Base-by-base conservation (phyloP, 2,888 invertebrate species). In the Phalera bucephala region DNA sequence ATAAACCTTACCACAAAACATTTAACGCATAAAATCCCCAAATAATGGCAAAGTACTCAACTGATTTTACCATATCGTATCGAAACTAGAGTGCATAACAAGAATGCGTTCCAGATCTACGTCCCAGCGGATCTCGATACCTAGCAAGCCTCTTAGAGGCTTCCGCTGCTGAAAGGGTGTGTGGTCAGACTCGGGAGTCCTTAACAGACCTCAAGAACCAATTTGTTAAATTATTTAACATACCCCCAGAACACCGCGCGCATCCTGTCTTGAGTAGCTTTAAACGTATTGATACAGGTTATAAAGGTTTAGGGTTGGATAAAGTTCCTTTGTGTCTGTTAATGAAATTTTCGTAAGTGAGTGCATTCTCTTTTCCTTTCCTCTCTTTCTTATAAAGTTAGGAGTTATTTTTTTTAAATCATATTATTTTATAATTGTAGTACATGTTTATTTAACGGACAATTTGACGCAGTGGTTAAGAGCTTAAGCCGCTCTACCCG, bases 201-300 rank as follows among this genome's bases (percentile, higher is more conserved):
- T 75, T 70, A 79, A 80, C 77, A 76, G 75, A 72, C 80, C 78
- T 73, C 67, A 65, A 72, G 77, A 80, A 80, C 80, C 80, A 80
- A 82, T 82, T 82, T 75, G 76, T 83, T 82, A 82, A 86, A 85
- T 85, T 71, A 87, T 86, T 86, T 78, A 86, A 64, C 67, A 72
- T 61, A 63, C 69, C 59, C 64, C 65, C 45, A 44, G 74, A 70
- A 72, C 52, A 52, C 36, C 62, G 17, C 64, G 50, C 53, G 29
- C 19, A 29, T 29, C 54, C 45, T 52, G 56, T 45, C 48, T 48
- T 66, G 64, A 71, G 68, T 63, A 54, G 71, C 64, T 72, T 67
- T 63, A 67, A 69, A 75, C 71, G 72, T 70, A 55, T 56, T 48
- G 51, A 57, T 52, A 47, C 50, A 47, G 41, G 48, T 42, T 37